These are phyloP conservation scores for Ormia ochracea DNA, from an alignment of 2,888 invertebrate genomes.

Conservation along the genomic window DNA sequence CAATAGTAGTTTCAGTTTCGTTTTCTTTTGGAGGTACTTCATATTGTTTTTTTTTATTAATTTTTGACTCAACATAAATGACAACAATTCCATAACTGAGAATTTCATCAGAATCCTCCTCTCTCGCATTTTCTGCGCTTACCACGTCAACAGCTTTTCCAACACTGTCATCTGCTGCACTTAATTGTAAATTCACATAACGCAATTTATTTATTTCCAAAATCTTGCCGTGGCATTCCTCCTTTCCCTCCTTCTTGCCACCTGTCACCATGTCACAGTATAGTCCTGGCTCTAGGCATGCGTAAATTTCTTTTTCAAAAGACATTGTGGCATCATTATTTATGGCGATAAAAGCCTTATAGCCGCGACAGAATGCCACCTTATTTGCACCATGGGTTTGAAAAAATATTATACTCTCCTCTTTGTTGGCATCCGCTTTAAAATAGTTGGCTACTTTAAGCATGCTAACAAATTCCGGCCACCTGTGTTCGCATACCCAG, in stretches of 20 bases:
- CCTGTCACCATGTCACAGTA: conserved; percentile 83
- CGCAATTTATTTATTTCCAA: conserved; percentile 61
- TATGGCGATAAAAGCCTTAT: conserved; percentile 84
- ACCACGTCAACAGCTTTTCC: conserved; percentile 63
- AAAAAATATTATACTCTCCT: conserved; percentile 81
- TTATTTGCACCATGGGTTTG: conserved; percentile 88
- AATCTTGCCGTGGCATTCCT: conserved; percentile 56
- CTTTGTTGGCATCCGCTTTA: conserved; percentile 78
- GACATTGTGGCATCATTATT: conserved; percentile 81
- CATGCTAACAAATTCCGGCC: conserved; percentile 87
- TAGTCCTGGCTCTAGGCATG: conserved; percentile 84
- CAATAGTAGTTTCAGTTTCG: not conserved
- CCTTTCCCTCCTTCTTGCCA: conserved; percentile 54
- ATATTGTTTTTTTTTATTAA: conserved; percentile 61
- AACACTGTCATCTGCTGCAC: conserved; percentile 32
- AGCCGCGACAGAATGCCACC: conserved; percentile 89
- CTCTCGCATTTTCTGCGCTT: not conserved
- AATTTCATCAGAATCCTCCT: conserved; percentile 73
- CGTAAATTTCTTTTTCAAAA: conserved; percentile 79
- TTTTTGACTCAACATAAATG: conserved; percentile 79
- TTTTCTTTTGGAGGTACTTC: not conserved
- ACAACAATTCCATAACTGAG: conserved; percentile 80
- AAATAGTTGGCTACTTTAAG: conserved; percentile 82
- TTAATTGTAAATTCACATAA: conserved; percentile 43
- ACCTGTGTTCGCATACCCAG: conserved; percentile 90